These are phyloP conservation scores for Platalea minor DNA, from an alignment of 2,797 vertebrate genomes.

Conservation along the genomic window DNA sequence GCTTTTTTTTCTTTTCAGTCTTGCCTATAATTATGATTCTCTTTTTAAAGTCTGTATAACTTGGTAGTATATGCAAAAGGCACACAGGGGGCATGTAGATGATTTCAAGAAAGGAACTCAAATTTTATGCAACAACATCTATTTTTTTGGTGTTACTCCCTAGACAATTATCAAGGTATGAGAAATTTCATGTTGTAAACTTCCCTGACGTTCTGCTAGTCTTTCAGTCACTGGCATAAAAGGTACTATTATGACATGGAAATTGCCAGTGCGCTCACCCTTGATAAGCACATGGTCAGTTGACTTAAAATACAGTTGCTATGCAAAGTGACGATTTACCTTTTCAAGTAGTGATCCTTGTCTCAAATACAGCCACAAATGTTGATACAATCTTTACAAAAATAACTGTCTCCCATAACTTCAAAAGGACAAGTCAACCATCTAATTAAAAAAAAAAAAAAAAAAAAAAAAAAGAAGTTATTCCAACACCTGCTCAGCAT, in stretches of 20 bases:
- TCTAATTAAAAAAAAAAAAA: background rate
- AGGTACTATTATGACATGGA: background rate
- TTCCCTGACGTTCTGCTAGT: background rate
- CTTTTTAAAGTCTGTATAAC: background rate
- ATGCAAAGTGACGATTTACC: background rate
- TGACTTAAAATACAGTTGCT: background rate
- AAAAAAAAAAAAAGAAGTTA: background rate
- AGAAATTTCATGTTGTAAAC: background rate
- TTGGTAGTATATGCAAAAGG: background rate
- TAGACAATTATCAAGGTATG: background rate
- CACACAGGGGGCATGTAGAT: rapidly evolving
- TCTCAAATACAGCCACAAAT: background rate
- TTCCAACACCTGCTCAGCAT: background rate
- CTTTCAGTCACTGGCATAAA: background rate
- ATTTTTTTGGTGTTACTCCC: background rate
- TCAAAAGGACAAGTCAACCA: background rate
- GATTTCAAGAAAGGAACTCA: background rate
- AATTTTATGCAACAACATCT: background rate
- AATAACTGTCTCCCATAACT: background rate
- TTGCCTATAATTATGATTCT: background rate
- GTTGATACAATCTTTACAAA: background rate
- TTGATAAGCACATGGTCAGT: background rate
- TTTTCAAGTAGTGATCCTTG: background rate
- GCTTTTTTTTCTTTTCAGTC: background rate
- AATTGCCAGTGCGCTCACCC: background rate